Percentiles rank a stretch among this genome's conserved stretches.
phyloP scores from a whole-genome alignment of 2,797 vertebrate species.

The Menidia menidia region DNA sequence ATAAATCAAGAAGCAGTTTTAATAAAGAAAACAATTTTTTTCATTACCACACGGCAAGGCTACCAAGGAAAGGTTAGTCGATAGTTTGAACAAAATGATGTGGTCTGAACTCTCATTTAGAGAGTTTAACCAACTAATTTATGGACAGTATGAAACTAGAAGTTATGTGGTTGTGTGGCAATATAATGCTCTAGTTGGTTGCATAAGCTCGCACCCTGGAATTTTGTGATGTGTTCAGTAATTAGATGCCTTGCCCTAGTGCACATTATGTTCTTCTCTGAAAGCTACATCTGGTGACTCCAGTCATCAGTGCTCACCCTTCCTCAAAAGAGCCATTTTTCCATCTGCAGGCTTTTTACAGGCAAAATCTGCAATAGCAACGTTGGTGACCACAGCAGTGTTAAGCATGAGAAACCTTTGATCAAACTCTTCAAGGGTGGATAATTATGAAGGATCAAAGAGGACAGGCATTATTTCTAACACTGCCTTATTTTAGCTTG shows the following conservation, averaged over 20 bases:
- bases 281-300: conserved; percentile 15
- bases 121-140: neutral
- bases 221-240: conserved; percentile 18
- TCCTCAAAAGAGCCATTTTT: conserved; percentile 14
- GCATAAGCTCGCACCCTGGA: conserved; percentile 6
- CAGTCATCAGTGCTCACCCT: conserved; percentile 23
- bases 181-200: conserved; percentile 4
- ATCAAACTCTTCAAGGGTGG: conserved; percentile 44
- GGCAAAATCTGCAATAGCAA: conserved; percentile 48
- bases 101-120: neutral
- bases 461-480: conserved; percentile 17
- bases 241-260: conserved; percentile 5
- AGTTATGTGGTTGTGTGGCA: neutral
- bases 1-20: conserved; percentile 14
- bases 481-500: conserved; percentile 31
- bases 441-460: conserved; percentile 60
- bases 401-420: conserved; percentile 59
- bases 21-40: conserved; percentile 12
- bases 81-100: neutral
- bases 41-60: neutral
- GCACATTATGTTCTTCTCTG: conserved; percentile 25
- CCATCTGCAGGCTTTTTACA: conserved; percentile 29
- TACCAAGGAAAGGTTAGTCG: neutral
- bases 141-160: conserved; percentile 2
- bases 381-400: conserved; percentile 34